phyloP scores from a whole-genome alignment of 1,140 invertebrate species.

The Drosophila cardini region DNA sequence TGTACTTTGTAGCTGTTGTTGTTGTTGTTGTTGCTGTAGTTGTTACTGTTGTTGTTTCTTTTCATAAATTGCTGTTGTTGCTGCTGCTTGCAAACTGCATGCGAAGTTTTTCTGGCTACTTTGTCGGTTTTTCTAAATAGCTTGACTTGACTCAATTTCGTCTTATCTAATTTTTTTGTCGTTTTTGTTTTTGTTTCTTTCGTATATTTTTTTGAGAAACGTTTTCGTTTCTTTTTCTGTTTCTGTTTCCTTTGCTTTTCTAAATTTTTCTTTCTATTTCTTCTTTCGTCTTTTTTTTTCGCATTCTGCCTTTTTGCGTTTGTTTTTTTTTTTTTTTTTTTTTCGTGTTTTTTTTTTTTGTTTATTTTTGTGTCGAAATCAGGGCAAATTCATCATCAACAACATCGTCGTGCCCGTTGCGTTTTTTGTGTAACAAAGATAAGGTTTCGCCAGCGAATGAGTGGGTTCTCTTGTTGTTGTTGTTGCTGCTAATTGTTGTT shows the following conservation, averaged over 20 bases:
- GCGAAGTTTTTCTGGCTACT: conserved; percentile 65
- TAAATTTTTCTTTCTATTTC: conserved; percentile 20
- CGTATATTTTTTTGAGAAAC: conserved; percentile 42
- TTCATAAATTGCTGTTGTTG: conserved; percentile 20
- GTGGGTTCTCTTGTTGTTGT: conserved; percentile 55
- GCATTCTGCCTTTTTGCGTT: conserved; percentile 4
- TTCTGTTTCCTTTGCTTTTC: conserved; percentile 40
- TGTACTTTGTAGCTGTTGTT: conserved; percentile 60
- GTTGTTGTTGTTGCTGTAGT: conserved; percentile 32
- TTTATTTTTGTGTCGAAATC: conserved; percentile 82
- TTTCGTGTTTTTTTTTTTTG: conserved; percentile 43
- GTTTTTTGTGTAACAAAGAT: conserved; percentile 76
- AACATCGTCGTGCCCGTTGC: conserved; percentile 73
- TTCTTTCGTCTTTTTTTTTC: conserved; percentile 36
- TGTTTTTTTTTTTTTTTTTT: conserved; percentile 15
- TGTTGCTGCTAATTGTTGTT: conserved; percentile 40
- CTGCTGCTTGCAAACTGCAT: conserved; percentile 54
- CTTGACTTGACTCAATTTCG: conserved; percentile 71
- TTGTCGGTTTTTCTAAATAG: conserved; percentile 52
- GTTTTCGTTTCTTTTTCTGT: conserved; percentile 39
- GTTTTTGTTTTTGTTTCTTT: conserved; percentile 48
- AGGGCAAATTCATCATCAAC: conserved; percentile 82
- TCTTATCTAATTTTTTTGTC: conserved; percentile 78
- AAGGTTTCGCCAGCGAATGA: conserved; percentile 70
- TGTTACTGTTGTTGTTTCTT: conserved; percentile 36